Evolutionary conservation across 2,113 vertebrate species (phyloP).

Genomic region (Urocolius indicus): DNA sequence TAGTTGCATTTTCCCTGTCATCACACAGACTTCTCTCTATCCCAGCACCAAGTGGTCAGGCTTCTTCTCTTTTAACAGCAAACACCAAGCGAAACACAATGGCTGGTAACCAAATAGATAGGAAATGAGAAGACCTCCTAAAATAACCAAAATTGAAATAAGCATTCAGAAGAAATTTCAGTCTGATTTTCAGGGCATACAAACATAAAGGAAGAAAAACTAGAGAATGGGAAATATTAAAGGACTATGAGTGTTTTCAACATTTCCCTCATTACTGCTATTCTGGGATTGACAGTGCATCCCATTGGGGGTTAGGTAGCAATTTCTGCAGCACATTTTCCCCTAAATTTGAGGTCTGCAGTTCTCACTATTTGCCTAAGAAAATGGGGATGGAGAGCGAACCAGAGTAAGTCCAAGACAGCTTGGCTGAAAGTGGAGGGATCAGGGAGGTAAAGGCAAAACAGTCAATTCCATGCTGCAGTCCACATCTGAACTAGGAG

Average conservation of each 20-base stretch:
- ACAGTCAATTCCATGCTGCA: neutral
- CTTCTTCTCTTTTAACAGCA: neutral
- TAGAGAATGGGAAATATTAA: neutral
- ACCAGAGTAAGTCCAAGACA: neutral
- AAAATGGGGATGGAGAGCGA: neutral
- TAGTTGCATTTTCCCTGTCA: neutral
- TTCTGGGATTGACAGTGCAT: neutral
- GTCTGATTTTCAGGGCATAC: neutral
- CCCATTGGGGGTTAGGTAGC: too few relatives aligned
- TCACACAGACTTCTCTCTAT: neutral
- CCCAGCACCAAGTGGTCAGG: neutral
- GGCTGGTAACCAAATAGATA: neutral
- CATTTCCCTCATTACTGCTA: neutral
- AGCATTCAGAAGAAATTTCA: neutral
- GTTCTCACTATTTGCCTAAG: neutral
- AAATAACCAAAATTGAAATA: neutral
- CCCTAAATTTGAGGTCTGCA: neutral
- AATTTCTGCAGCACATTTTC: neutral
- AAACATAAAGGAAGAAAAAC: neutral
- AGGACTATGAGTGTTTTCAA: neutral
- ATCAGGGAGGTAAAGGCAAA: neutral
- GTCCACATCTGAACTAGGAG: neutral
- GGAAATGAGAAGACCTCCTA: neutral
- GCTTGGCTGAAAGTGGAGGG: neutral
- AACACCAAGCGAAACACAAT: neutral